Evolutionary conservation across 2,113 vertebrate species (phyloP).

Genomic region (Podarcis muralis): DNA sequence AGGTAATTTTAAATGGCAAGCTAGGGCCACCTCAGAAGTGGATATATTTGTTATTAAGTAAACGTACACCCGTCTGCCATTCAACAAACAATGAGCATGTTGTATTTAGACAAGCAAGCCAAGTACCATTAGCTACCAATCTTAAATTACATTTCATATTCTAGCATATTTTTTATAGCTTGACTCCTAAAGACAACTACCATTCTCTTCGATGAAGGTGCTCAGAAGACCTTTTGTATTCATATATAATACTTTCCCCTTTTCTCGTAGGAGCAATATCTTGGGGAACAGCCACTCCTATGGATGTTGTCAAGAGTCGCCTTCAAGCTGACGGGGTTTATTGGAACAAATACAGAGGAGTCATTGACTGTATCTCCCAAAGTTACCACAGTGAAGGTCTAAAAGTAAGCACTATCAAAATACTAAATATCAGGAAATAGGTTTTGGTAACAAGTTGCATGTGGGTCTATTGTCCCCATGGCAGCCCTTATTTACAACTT

Average conservation of each 20-base stretch:
- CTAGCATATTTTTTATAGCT: neutral
- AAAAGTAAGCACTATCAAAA: constrained; percentile 81
- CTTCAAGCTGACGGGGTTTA: constrained; percentile 92
- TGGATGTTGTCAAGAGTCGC: constrained; percentile 95
- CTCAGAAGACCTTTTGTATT: neutral
- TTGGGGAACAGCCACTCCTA: constrained; percentile 91
- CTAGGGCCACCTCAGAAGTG: neutral
- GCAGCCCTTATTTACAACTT: neutral
- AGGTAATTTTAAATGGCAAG: neutral
- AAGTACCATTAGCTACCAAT: neutral
- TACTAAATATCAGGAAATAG: neutral
- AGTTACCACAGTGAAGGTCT: constrained; percentile 91
- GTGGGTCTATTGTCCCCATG: neutral
- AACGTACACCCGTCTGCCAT: neutral
- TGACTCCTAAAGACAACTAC: neutral
- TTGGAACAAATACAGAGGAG: constrained; percentile 88
- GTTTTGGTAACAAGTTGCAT: neutral
- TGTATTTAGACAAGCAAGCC: neutral
- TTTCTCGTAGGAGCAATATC: constrained; percentile 88
- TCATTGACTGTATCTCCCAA: constrained; percentile 87
- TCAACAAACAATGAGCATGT: neutral
- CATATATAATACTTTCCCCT: neutral
- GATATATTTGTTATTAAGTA: neutral
- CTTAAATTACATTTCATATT: neutral
- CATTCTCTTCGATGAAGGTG: neutral